Base-by-base conservation (phyloP, 2,113 vertebrate genomes). In the Scophthalmus maximus region DNA sequence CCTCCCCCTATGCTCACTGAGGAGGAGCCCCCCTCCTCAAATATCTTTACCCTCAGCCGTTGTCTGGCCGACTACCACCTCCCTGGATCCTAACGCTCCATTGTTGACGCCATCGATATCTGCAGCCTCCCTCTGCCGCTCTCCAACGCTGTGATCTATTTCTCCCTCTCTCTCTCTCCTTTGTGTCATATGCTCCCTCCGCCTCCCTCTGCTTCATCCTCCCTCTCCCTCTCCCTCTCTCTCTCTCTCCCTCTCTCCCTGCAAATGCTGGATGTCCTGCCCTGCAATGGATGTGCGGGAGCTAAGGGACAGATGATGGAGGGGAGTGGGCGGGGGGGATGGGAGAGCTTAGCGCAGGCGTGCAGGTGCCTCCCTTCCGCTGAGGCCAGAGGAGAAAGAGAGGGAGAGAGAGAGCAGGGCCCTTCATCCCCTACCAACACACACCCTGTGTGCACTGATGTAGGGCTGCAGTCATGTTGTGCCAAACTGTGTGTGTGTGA, bases 241-340 rank as follows among this genome's bases (percentile, higher is more conserved):
- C 32, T 17, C 55, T 51, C 68, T 65, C 67, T 60, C 18, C 60
- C 56, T 18, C 73, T 78, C 74, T 76, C 70, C 73, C 83, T 63
- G 72, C 72, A 76, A 77, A 78, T 32, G 65, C 76, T 73, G 49
- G 57, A 84, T 78, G 84, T 78, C 81, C 83, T 85, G 85, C 67
- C 81, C 89, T 84, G 29, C 88, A 83, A 90, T 87, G 77, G 90
- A 87, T 68, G 88, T 82, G n/a, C n/a, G 78, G 82, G 86, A 89
- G 89, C 90, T 85, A 53, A 82, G 81, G 85, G 84, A 84, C 89
- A 89, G 79, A 92, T 88, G 89, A 91, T 86, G 87, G 87, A 76
- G 70, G 66, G 62, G 29, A 36, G 68, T 52, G 64, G 78, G 59
- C 4, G 71, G 69, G 79, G n/a, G 76, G 77, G 81, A 44, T 42